Evolutionary conservation across 1,140 invertebrate genomes (phyloP), one percentile per base, ranked within the genome.

Genomic region (Trachymyrmex cornetzi): DNA sequence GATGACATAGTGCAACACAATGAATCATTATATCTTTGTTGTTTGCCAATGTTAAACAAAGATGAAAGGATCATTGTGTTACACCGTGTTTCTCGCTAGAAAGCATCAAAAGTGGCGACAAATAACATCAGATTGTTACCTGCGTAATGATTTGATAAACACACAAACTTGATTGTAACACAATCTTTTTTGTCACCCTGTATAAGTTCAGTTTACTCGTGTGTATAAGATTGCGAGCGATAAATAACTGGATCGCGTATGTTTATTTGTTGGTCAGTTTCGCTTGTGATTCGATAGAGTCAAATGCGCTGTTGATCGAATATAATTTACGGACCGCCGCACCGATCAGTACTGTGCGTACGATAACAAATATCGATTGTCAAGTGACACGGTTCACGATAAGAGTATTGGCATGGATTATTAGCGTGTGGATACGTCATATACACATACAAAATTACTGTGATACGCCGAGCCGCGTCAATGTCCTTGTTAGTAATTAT

Each of bases 401-500:
- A 63, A 64, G 34, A 24, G 16, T 22, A 79, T 79, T 34, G 77
- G 59, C 66, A n/a, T 22, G 3, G 59, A 66, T 14, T 79, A 79
- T 79, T 64, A 79, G 24, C 59, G 59, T 16, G 59, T 16, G 38
- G 11, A 48, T 24, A 69, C 22, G 66, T 44, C 59, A 38, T 79
- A 19, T 66, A 66, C 75, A 30, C 59, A 66, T 30, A 16, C 7
- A 44, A 44, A 79, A 66, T 79, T 79, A 79, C 24, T 24, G 75
- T 16, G 59, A 77, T 9, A 48, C 11, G 59, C 11, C 38, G 12
- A n/a, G 59, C 24, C 59, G 12, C 44, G 77, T 44, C 77, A 79
- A 79, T 79, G 66, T 66, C 3, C 59, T 66, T 50, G 59, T 66
- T 79, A 50, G 59, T 50, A 66, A 79, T 79, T 79, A 34, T 79